Conservation (phyloP, 2,888 invertebrate species). For the Eristalinus aeneus region DNA sequence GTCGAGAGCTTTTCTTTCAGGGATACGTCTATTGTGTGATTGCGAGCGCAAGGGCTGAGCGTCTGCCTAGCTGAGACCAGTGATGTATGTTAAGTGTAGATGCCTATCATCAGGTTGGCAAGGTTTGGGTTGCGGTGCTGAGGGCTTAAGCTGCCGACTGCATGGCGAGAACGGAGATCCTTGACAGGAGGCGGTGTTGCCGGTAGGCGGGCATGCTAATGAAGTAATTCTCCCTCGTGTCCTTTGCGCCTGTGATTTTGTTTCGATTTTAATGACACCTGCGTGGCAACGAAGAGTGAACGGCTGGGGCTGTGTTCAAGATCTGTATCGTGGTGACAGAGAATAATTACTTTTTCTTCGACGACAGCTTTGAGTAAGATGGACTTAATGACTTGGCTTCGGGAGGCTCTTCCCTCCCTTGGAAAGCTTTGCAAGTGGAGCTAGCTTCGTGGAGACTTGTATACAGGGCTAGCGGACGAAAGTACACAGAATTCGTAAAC, state of each 20-base stretch:
- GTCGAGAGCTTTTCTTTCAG: background rate
- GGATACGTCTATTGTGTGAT: slow-evolving; percentile 26
- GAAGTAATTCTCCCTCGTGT: slow-evolving; percentile 51
- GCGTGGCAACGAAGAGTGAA: background rate
- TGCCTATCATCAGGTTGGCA: slow-evolving; percentile 36
- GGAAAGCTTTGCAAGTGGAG: too few relatives aligned
- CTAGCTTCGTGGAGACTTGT: too few relatives aligned
- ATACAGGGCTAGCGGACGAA: too few relatives aligned
- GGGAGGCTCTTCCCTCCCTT: background rate
- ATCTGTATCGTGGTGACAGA: background rate
- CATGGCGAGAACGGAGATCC: slow-evolving; percentile 33
- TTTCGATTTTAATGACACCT: slow-evolving; percentile 19
- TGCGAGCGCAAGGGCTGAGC: slow-evolving; percentile 15
- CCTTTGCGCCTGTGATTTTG: slow-evolving; percentile 11
- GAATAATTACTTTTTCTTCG: background rate
- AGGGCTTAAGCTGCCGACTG: slow-evolving; percentile 58
- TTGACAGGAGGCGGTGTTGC: background rate
- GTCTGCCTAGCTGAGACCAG: background rate
- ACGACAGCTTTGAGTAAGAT: background rate
- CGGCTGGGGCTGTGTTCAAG: background rate
- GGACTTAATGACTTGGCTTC: background rate
- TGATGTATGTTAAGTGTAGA: slow-evolving; percentile 34
- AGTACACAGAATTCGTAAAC: too few relatives aligned
- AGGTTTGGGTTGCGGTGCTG: too few relatives aligned
- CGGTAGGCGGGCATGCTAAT: slow-evolving; percentile 37